A percentile compares a stretch with the other conserved stretches of the same genome.
Evolutionary conservation across 2,113 vertebrate species (phyloP).

Genomic region (Microtus oregoni): DNA sequence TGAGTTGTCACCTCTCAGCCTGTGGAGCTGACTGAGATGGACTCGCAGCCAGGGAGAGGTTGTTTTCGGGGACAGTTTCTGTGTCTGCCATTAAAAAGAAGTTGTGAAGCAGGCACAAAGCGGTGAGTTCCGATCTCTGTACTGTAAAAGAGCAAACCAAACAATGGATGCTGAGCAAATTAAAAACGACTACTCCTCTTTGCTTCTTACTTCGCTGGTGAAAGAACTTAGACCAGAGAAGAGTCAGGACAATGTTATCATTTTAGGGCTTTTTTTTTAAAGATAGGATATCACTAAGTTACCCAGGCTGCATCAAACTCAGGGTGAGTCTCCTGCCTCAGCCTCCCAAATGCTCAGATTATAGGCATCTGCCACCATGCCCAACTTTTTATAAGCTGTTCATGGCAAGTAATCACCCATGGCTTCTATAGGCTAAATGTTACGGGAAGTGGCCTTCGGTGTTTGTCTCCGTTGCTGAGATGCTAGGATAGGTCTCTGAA

Average conservation of each 20-base stretch:
- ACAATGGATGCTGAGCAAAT: not conserved
- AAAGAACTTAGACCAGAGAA: slow-evolving; percentile 45
- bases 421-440: slow-evolving; percentile 16
- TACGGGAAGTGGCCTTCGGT: not conserved
- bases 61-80: not conserved
- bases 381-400: not conserved
- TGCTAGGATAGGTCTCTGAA: slow-evolving; percentile 62
- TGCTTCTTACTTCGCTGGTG: slow-evolving; percentile 1
- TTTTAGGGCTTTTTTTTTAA: slow-evolving; percentile 30
- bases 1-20: slow-evolving; percentile 33
- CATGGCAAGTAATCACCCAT: not conserved
- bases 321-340: not conserved
- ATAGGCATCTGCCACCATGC: not conserved
- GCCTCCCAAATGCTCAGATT: not conserved
- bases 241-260: not conserved
- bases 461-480: slow-evolving; percentile 68
- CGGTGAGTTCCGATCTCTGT: not conserved
- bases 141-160: not conserved
- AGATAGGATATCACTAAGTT: not conserved
- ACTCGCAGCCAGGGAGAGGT: not conserved
- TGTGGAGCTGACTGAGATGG: not conserved
- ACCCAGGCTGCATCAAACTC: not conserved
- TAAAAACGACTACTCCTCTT: not conserved
- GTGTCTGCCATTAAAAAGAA: slow-evolving; percentile 16
- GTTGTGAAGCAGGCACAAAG: not conserved